These are phyloP conservation scores for Scalopus aquaticus DNA, from an alignment of 2,113 vertebrate genomes.

Conservation along the genomic window DNA sequence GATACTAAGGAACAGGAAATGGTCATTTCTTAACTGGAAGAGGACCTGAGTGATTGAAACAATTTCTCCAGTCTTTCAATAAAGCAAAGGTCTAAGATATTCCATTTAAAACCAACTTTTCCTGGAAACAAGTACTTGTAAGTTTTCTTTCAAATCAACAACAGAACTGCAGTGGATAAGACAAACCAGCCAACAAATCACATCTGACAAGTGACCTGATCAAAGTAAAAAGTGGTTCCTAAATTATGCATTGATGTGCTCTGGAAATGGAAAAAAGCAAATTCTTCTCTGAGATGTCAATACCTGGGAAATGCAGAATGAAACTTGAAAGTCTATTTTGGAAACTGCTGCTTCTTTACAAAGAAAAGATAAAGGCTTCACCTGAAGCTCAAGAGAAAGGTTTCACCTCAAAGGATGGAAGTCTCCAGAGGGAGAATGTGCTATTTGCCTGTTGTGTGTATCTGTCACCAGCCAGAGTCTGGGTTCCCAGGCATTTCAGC, in stretches of 20 bases:
- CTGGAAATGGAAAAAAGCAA: not conserved
- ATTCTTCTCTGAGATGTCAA: not conserved
- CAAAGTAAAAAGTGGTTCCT: conserved; percentile 5
- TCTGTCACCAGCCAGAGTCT: not conserved
- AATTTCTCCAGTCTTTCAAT: not conserved
- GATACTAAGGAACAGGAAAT: not conserved
- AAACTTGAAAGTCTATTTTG: not conserved
- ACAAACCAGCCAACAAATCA: conserved; percentile 15
- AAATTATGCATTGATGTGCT: not conserved
- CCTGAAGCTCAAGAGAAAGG: not conserved
- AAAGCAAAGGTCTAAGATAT: not conserved
- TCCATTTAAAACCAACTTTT: not conserved
- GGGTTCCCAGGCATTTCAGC: not conserved
- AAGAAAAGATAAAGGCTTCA: not conserved
- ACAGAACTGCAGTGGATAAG: not conserved
- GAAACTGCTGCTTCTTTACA: not conserved
- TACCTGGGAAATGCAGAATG: not conserved
- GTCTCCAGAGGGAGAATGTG: too few relatives aligned
- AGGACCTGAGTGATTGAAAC: not conserved
- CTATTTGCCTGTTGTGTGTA: not conserved
- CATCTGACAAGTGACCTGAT: not conserved
- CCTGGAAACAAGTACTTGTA: conserved; percentile 15
- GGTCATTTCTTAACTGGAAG: not conserved
- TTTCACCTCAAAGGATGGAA: not conserved
- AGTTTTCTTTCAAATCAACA: conserved; percentile 13